phyloP scores from a whole-genome alignment of 1,140 invertebrate genomes.

The Anastatus disparis region DNA sequence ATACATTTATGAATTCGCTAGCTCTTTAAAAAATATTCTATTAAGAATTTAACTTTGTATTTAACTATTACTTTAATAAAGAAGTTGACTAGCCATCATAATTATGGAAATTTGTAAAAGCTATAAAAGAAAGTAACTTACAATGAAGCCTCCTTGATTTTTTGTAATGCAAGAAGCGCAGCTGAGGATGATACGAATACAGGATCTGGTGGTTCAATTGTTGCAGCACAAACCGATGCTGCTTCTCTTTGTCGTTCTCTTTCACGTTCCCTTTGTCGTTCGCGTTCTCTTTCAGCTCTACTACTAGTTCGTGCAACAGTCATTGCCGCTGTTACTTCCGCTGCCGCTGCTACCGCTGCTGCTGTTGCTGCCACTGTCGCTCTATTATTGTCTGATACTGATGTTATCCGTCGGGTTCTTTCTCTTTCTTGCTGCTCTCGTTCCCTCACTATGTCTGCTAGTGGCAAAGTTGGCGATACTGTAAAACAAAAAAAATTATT shows the following conservation, averaged over 20 bases:
- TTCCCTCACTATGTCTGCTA: conserved; percentile 46
- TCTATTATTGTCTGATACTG: conserved; percentile 51
- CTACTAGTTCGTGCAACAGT: neutral
- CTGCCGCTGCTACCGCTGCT: neutral
- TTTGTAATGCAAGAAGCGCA: conserved; percentile 67
- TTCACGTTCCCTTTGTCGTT: conserved; percentile 55
- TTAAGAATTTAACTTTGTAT: too few species aligned
- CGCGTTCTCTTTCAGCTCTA: conserved; percentile 51
- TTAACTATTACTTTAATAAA: too few species aligned
- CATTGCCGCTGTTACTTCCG: conserved; percentile 48
- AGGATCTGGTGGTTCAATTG: conserved; percentile 61
- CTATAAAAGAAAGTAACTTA: conserved; percentile 55
- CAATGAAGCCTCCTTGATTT: conserved; percentile 70
- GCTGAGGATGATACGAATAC: conserved; percentile 65
- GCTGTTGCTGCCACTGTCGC: conserved; percentile 39
- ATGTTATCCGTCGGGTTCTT: conserved; percentile 48
- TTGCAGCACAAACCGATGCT: conserved; percentile 51
- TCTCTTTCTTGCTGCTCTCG: conserved; percentile 41
- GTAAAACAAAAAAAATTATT: too few species aligned
- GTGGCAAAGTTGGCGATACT: conserved; percentile 49
- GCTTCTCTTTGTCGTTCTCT: conserved; percentile 55
- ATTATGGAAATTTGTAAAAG: too few species aligned
- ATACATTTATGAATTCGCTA: too few species aligned
- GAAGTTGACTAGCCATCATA: too few species aligned
- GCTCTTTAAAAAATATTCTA: too few species aligned